Conservation (phyloP, 2,888 invertebrate genomes). For the Anoncus sp. region DNA sequence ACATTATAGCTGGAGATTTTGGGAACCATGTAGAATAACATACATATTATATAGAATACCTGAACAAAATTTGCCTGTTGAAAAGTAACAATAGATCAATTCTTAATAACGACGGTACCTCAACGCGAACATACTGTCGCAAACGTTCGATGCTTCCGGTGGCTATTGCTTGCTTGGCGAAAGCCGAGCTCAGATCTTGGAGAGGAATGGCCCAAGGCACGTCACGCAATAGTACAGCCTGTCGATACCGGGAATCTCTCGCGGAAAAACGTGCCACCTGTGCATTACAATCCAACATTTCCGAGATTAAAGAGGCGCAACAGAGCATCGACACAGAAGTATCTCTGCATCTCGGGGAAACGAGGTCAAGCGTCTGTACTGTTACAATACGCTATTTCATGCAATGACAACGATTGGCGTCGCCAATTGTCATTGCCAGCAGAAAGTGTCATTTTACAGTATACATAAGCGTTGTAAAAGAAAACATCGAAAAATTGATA, state of each 20-base stretch:
- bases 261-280: constrained; percentile 82
- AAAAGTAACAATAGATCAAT: too few species aligned
- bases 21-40: too few species aligned
- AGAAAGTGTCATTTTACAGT: too few species aligned
- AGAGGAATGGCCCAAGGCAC: constrained; percentile 84
- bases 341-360: constrained; percentile 3
- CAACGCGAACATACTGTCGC: constrained; percentile 82
- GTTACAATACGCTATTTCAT: background rate
- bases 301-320: constrained; percentile 1
- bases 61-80: too few species aligned
- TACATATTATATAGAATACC: too few species aligned
- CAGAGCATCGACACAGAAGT: background rate
- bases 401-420: too few species aligned
- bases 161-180: constrained; percentile 82
- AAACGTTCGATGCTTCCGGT: constrained; percentile 81
- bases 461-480: too few species aligned
- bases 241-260: constrained; percentile 81
- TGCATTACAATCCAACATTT: constrained; percentile 6
- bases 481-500: too few species aligned
- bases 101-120: constrained; percentile 74
- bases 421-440: too few species aligned
- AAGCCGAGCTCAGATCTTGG: constrained; percentile 83
- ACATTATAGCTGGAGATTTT: too few species aligned
- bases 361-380: constrained; percentile 7
- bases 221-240: constrained; percentile 82